Evolutionary conservation across 2,113 vertebrate species (phyloP).

Genomic region (Rana temporaria): DNA sequence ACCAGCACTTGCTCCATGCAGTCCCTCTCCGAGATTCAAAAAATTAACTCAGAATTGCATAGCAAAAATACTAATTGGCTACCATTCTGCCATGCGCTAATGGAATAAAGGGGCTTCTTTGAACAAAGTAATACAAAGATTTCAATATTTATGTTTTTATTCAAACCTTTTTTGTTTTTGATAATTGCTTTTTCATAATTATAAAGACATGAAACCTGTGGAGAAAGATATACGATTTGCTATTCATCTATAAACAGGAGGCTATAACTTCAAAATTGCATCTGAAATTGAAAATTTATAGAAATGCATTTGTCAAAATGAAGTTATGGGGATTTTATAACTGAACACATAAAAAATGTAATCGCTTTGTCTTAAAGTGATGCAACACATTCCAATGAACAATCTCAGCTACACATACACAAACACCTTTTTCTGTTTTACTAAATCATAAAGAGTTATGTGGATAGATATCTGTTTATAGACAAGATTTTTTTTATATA

Average conservation of each 20-base stretch:
- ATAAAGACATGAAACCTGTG: background rate
- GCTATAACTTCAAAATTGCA: conserved; percentile 19
- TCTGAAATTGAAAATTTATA: conserved; percentile 31
- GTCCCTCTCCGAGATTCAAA: no score
- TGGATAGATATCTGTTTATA: background rate
- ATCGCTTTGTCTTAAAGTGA: background rate
- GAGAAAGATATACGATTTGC: conserved; percentile 20
- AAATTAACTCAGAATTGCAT: no score
- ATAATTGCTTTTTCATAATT: conserved; percentile 11
- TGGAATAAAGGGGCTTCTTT: no score
- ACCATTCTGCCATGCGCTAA: no score
- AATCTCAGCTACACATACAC: background rate
- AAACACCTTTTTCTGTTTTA: background rate
- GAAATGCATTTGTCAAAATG: conserved; percentile 9
- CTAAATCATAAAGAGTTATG: background rate
- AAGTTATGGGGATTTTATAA: conserved; percentile 1
- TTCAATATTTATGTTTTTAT: no score
- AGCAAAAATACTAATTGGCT: no score
- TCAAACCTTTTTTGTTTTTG: no score
- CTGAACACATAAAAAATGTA: conserved; percentile 29
- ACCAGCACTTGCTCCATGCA: no score
- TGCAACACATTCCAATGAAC: background rate
- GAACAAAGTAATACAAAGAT: no score
- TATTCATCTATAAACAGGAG: background rate
- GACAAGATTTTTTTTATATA: no score